phyloP scores from a whole-genome alignment of 2,797 vertebrate genomes.

The Pangasius mekongensis region DNA sequence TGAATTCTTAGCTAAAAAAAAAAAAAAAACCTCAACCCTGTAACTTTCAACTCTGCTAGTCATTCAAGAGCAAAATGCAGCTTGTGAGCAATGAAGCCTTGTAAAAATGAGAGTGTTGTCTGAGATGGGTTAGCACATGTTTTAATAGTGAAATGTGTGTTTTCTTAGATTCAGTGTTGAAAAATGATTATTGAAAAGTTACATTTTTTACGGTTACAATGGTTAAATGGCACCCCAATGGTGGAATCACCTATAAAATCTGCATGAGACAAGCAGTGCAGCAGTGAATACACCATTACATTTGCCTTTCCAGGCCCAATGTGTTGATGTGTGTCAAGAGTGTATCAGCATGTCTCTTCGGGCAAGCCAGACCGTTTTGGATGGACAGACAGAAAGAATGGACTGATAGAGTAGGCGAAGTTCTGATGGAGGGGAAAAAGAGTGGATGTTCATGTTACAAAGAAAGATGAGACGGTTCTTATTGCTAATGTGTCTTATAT shows the following conservation, averaged over 20 bases:
- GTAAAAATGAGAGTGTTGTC: neutral
- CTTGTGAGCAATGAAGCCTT: neutral
- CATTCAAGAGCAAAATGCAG: neutral
- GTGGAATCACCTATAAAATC: neutral
- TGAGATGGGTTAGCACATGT: neutral
- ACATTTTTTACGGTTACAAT: neutral
- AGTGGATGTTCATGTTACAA: constrained; percentile 63
- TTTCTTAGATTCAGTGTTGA: neutral
- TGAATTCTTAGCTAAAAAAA: neutral
- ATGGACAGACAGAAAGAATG: constrained; percentile 13
- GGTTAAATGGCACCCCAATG: neutral
- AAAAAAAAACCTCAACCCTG: neutral
- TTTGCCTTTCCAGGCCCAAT: neutral
- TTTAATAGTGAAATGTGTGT: neutral
- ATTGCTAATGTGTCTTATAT: constrained; percentile 62
- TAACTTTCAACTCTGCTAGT: neutral
- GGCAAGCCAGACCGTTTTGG: neutral
- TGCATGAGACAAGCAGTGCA: neutral
- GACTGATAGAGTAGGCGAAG: constrained; percentile 14
- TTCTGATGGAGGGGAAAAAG: constrained; percentile 53
- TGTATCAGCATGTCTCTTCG: neutral
- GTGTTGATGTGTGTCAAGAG: neutral
- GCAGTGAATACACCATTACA: neutral
- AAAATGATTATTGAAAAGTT: neutral
- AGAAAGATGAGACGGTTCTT: constrained; percentile 69